A percentile compares a stretch with the other conserved stretches of the same genome.
phyloP scores from a whole-genome alignment of 2,888 invertebrate species.

The Drosophila aldrichi region DNA sequence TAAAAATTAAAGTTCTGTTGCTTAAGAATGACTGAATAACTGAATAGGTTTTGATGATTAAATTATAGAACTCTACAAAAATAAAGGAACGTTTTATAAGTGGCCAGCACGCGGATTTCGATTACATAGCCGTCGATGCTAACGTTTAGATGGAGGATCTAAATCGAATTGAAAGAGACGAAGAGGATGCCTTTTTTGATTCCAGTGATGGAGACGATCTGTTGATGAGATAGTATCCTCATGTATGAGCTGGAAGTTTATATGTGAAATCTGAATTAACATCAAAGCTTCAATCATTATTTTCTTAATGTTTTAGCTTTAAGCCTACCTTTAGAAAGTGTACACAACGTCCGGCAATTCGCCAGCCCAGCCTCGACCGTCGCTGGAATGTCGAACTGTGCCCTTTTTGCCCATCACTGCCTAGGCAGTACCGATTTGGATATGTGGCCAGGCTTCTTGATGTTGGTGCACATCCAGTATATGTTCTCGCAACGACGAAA shows the following conservation, averaged over 20 bases:
- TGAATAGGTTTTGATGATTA: too few relatives aligned
- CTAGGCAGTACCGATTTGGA: slow-evolving; percentile 95
- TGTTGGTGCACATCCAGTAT: slow-evolving; percentile 99
- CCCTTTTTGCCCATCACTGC: slow-evolving; percentile 97
- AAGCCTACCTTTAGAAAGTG: slow-evolving; percentile 42
- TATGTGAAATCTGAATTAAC: slow-evolving; percentile 87
- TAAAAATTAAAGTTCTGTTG: too few relatives aligned
- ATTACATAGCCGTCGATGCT: slow-evolving; percentile 92
- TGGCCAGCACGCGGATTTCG: slow-evolving; percentile 93
- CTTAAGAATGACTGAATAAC: too few relatives aligned
- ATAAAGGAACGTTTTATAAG: slow-evolving; percentile 90
- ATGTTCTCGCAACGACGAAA: slow-evolving; percentile 99
- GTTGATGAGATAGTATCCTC: not conserved
- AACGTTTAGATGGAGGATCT: slow-evolving; percentile 92
- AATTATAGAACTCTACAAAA: too few relatives aligned
- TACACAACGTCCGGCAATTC: slow-evolving; percentile 90
- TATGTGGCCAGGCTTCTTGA: slow-evolving; percentile 96
- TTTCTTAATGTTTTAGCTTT: slow-evolving; percentile 46
- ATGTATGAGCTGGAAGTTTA: slow-evolving; percentile 90
- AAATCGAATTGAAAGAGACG: slow-evolving; percentile 91
- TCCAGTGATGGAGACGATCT: slow-evolving; percentile 89
- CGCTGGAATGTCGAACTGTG: slow-evolving; percentile 95
- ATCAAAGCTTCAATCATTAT: slow-evolving; percentile 77
- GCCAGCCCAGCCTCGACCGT: slow-evolving; percentile 91
- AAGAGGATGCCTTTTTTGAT: slow-evolving; percentile 96